These are phyloP conservation scores for Operophtera brumata DNA, from an alignment of 2,888 invertebrate species.

Conservation along the genomic window DNA sequence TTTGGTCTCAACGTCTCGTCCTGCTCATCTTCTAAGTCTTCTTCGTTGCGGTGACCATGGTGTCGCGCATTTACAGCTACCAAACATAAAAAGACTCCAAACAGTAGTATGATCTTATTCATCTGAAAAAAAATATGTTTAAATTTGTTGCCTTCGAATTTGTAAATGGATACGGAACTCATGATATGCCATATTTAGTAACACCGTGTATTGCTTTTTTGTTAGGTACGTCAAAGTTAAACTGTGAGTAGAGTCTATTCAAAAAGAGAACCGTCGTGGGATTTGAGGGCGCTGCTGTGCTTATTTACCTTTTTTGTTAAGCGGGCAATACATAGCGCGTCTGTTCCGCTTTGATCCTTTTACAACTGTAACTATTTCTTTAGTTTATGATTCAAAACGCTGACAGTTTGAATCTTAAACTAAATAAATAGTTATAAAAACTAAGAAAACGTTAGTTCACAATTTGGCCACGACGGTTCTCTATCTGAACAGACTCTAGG, in stretches of 20 bases:
- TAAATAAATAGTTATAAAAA: no score
- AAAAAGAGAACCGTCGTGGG: no score
- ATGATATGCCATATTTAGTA: not conserved
- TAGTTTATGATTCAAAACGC: no score
- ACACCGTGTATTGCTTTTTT: not conserved
- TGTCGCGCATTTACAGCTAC: slow-evolving; percentile 48
- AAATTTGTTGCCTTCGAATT: slow-evolving; percentile 25
- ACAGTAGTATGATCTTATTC: slow-evolving; percentile 47
- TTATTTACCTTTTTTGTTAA: no score
- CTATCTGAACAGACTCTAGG: no score
- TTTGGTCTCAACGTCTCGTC: slow-evolving; percentile 33
- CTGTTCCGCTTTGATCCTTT: no score
- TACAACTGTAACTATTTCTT: no score
- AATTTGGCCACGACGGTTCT: no score
- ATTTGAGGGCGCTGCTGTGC: no score
- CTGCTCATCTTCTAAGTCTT: slow-evolving; percentile 36
- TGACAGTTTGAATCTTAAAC: no score
- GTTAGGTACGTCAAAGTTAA: not conserved
- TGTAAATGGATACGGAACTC: slow-evolving; percentile 12
- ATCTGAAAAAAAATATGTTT: slow-evolving; percentile 57
- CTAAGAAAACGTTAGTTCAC: no score
- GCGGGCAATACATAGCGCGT: no score
- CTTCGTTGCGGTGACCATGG: slow-evolving; percentile 41
- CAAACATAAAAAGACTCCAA: slow-evolving; percentile 47
- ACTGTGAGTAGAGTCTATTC: not conserved